Evolutionary conservation across 2,113 vertebrate species (phyloP), one percentile per base, ranked within the genome.

Genomic region (Lagopus leucura): DNA sequence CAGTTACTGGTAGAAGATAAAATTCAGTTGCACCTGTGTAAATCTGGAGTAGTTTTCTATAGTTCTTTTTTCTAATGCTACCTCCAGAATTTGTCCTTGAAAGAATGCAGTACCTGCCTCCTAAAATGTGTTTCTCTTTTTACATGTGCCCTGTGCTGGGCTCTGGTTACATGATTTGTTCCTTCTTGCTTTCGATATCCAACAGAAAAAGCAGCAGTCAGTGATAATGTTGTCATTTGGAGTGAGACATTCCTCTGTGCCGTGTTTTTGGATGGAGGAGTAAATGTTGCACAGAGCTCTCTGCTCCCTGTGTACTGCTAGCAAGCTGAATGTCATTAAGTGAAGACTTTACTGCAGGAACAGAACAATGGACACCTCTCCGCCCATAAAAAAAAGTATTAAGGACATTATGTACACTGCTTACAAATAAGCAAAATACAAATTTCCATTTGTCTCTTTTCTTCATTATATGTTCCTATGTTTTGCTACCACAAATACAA

Each of bases 101-200:
- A 22, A 45, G 14, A 63, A 50, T 81, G 42, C 36, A 48, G 27
- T 45, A 66, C 21, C 30, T 88, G 17, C 24, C 34, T 88, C 24
- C 71, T 86, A 22, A 77, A 40, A 78, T 28, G 7, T 54, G 6
- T 45, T 90, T 57, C 3, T 66, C 2, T 4, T 48, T 61, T 57
- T 63, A 16, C 3, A 38, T 76, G 34, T 74, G 8, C 3, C 13
- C 25, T 22, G 10, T 73, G 45, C 78, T 87, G 50, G n/a, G 8
- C 17, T 86, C 34, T 5, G 1, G 14, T 36, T 73, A 19, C 10
- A 4, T 0, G 0, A 0, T 67, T 93, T 3, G 13, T 89, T 75
- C n/a, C 9, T 2, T 0, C 10, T 66, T 76, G 58, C 65, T n/a
- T 54, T 57, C 43, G 76, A 36, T 8, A 55, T 57, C 54, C n/a